These are phyloP conservation scores for Protophormia terraenovae DNA, from an alignment of 2,888 invertebrate genomes.

Conservation along the genomic window DNA sequence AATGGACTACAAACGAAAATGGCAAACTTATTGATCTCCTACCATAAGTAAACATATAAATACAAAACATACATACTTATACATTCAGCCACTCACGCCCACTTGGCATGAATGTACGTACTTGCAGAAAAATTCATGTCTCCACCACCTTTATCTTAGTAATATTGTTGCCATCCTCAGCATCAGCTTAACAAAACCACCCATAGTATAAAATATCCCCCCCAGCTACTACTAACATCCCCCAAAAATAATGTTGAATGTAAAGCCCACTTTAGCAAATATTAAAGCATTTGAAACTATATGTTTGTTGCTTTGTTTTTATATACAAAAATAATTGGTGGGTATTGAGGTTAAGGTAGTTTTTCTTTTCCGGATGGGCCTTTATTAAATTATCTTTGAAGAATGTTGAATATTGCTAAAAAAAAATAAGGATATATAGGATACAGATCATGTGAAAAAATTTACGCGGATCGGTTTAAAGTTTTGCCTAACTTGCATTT, in stretches of 20 bases:
- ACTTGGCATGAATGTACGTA: constrained; percentile 23
- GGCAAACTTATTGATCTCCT: constrained; percentile 66
- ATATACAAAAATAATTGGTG: too few species aligned
- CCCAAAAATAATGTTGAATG: constrained; percentile 31
- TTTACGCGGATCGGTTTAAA: too few species aligned
- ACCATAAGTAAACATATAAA: constrained; percentile 23
- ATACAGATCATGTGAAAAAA: too few species aligned
- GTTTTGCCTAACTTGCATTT: too few species aligned
- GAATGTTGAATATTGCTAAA: too few species aligned
- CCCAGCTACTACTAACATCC: constrained; percentile 46
- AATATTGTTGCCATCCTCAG: not conserved
- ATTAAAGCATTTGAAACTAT: constrained; percentile 20
- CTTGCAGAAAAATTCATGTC: constrained; percentile 23
- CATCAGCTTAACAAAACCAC: constrained; percentile 30
- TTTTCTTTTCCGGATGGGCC: not conserved
- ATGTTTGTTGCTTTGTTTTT: not conserved
- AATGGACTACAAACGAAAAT: constrained; percentile 61
- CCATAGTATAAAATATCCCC: constrained; percentile 8
- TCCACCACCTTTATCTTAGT: constrained; percentile 4
- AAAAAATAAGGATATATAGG: too few species aligned
- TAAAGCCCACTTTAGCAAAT: constrained; percentile 43
- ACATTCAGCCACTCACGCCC: constrained; percentile 49
- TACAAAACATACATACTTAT: not conserved
- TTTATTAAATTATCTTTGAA: not conserved
- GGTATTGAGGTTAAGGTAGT: not conserved